Base-by-base conservation (phyloP, 2,113 vertebrate genomes). In the Sphyrna mokarran region DNA sequence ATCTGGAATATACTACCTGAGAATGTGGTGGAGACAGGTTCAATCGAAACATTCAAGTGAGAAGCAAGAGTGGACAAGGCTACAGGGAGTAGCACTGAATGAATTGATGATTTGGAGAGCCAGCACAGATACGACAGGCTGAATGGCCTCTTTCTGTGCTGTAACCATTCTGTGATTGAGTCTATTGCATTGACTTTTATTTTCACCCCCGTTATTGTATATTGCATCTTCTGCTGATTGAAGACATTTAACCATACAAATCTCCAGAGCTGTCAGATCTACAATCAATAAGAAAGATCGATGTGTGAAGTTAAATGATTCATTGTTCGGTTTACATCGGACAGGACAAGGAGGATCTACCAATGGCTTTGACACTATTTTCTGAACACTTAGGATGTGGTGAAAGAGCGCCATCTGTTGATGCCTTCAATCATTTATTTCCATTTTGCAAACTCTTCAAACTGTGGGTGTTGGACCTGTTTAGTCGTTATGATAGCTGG, bases 391-490 rank as follows among this genome's bases (percentile, higher is more conserved):
- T 48, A 40, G 66, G 68, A 43, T 95, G 94, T 33, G n/a, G 68
- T 95, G 94, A 95, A 95, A 95, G 29, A 72, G 26, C 40, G 40
- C 94, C 68, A 70, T 22, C 94, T 54, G 23, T 43, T 70, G 94
- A 37, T 40, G 14, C 9, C 54, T 29, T 48, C 94, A 72, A 54
- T 7, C 10, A 7, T 29, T 72, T 54, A 76, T 72, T 95, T 95
- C 54, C 69, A 72, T 23, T 91, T 83, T 72, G 20, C 48, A 13
- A 23, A 48, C 93, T n/a, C 86, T 89, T 72, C 2, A 95, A 95
- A 26, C 20, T 48, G 48, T 95, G 37, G 72, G 16, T 70, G 37
- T 58, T 48, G 10, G 29, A 13, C 26, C 23, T 89, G 86, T 89
- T 89, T 61, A 29, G 10, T 13, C 86, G 61, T 33, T 89, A 61